These are phyloP conservation scores for Malaclemys terrapin DNA, from an alignment of 2,113 vertebrate species.

Conservation along the genomic window DNA sequence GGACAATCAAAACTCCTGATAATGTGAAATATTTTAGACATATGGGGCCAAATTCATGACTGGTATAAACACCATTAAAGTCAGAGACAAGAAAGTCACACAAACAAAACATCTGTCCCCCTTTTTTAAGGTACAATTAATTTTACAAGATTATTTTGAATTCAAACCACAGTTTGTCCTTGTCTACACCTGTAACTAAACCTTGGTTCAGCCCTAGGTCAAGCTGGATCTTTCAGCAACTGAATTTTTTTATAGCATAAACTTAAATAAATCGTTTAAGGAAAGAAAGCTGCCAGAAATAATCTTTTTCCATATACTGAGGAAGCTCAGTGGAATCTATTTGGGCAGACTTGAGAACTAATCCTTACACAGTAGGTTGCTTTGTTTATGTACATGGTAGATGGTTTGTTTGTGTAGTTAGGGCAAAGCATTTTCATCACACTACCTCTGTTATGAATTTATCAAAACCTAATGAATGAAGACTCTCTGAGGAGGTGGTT, in stretches of 20 bases:
- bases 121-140: background rate
- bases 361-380: background rate
- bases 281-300: background rate
- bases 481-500: background rate
- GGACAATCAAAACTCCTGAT: background rate
- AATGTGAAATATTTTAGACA: background rate
- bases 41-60: background rate
- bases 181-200: background rate
- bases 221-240: background rate
- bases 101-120: background rate
- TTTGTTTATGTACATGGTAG: background rate
- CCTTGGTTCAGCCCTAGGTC: background rate
- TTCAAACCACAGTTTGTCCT: background rate
- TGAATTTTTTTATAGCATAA: background rate
- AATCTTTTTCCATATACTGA: background rate
- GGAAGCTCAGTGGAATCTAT: background rate
- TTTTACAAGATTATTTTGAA: background rate
- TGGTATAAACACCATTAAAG: background rate
- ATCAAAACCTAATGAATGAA: slow-evolving; percentile 25
- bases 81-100: background rate
- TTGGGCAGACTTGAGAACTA: background rate
- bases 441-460: slow-evolving; percentile 10
- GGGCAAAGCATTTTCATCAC: slow-evolving; percentile 10
- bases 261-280: background rate
- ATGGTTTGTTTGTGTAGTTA: background rate